A percentile compares a stretch with the other conserved stretches of the same genome.
phyloP scores from a whole-genome alignment of 2,888 invertebrate genomes.

The Oxystoma pomonae region DNA sequence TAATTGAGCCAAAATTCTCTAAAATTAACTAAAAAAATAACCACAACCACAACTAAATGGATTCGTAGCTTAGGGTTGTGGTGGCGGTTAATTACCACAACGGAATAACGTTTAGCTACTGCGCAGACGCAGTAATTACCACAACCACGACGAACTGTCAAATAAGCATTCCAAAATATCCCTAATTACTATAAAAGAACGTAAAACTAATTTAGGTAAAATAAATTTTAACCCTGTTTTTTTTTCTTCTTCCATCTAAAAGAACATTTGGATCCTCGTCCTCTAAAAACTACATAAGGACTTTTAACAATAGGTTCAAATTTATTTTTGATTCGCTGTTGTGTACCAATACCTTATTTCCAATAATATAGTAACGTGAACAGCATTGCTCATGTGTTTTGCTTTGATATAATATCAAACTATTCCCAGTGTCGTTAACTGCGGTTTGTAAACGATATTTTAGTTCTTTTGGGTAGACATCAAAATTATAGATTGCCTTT shows the following conservation, averaged over 20 bases:
- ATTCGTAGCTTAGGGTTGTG: no score
- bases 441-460: conserved; percentile 1
- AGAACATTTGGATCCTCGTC: neutral
- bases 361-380: conserved; percentile 3
- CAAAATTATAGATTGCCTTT: no score
- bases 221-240: neutral
- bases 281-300: neutral
- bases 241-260: neutral
- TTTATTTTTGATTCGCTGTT: neutral
- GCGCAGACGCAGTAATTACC: no score
- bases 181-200: no score
- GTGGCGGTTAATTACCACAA: no score
- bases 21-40: no score
- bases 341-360: neutral
- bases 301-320: neutral
- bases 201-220: neutral
- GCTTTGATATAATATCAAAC: neutral
- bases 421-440: conserved; percentile 1
- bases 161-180: no score
- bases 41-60: no score
- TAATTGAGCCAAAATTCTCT: no score
- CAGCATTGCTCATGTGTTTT: neutral
- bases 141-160: no score
- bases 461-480: conserved; percentile 1
- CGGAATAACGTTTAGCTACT: no score